phyloP scores from a whole-genome alignment of 2,113 vertebrate species.

The Ophthalmolycus amberensis region DNA sequence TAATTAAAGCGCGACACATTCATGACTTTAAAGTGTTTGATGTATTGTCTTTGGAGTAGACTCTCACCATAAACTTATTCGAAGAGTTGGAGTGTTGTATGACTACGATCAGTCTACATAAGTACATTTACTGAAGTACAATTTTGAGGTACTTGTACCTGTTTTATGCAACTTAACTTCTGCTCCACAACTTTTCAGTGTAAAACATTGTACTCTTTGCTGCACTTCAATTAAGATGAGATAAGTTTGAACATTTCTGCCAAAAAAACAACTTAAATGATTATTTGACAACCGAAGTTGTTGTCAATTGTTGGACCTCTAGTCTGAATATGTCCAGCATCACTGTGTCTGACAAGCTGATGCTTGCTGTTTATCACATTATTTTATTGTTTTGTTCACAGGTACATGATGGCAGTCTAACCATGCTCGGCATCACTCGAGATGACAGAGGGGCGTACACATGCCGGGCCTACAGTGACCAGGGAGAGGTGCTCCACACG shows the following conservation, averaged over 20 bases:
- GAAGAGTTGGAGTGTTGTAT: background rate
- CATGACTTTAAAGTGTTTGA: constrained; percentile 36
- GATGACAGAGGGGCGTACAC: constrained; percentile 97
- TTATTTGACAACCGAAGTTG: background rate
- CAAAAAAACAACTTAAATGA: background rate
- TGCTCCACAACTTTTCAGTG: background rate
- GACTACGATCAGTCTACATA: background rate
- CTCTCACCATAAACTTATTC: background rate
- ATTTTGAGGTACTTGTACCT: background rate
- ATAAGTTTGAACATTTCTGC: background rate
- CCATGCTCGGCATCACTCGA: constrained; percentile 89
- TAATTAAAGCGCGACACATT: constrained; percentile 52
- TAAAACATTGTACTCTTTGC: background rate
- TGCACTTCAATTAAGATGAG: background rate
- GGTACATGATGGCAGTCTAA: constrained; percentile 95
- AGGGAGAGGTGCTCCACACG: constrained; percentile 96
- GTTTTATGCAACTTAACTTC: background rate
- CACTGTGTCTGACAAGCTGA: background rate
- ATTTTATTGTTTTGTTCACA: constrained; percentile 18
- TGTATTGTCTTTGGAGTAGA: constrained; percentile 22
- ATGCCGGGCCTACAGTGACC: constrained; percentile 96
- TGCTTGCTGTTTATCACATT: background rate
- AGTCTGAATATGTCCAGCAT: background rate
- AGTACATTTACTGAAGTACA: background rate
- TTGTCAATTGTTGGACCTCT: background rate